These are phyloP conservation scores for Melitaea athalia DNA, from an alignment of 2,888 invertebrate species.

Conservation along the genomic window DNA sequence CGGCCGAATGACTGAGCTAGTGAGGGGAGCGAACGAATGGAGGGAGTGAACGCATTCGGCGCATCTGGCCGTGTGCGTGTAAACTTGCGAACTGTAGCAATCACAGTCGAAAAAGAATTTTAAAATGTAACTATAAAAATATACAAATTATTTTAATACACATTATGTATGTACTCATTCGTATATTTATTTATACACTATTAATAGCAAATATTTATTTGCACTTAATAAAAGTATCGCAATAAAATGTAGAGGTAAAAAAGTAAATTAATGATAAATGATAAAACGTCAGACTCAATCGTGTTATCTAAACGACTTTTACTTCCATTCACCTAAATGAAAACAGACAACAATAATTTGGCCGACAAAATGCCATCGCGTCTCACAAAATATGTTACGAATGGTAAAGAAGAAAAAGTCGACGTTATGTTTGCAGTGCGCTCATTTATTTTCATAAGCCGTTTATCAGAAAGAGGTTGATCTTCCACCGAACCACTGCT, in stretches of 20 bases:
- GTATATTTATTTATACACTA: background rate
- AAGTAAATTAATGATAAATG: background rate
- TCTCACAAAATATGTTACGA: slow-evolving; percentile 16
- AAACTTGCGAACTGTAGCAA: slow-evolving; percentile 38
- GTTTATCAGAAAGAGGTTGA: slow-evolving; percentile 10
- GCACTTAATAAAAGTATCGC: background rate
- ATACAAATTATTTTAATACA: background rate
- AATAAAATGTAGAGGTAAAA: background rate
- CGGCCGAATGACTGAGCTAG: slow-evolving; percentile 70
- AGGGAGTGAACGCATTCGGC: slow-evolving; percentile 66
- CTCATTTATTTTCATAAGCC: slow-evolving; percentile 14
- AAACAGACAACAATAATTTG: slow-evolving; percentile 13
- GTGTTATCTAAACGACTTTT: slow-evolving; percentile 7
- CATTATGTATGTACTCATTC: no score
- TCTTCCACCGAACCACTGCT: background rate
- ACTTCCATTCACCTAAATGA: slow-evolving; percentile 8
- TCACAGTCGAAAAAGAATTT: slow-evolving; percentile 31
- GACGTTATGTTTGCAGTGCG: slow-evolving; percentile 9
- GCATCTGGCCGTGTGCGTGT: slow-evolving; percentile 52
- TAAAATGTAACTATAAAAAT: slow-evolving; percentile 16
- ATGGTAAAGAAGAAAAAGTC: slow-evolving; percentile 12
- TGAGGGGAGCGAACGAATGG: slow-evolving; percentile 56
- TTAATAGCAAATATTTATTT: background rate
- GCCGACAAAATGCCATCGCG: slow-evolving; percentile 13
- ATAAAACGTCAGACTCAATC: slow-evolving; percentile 6